These are phyloP conservation scores for Eretmochelys imbricata DNA, from an alignment of 2,113 vertebrate genomes.

Conservation along the genomic window DNA sequence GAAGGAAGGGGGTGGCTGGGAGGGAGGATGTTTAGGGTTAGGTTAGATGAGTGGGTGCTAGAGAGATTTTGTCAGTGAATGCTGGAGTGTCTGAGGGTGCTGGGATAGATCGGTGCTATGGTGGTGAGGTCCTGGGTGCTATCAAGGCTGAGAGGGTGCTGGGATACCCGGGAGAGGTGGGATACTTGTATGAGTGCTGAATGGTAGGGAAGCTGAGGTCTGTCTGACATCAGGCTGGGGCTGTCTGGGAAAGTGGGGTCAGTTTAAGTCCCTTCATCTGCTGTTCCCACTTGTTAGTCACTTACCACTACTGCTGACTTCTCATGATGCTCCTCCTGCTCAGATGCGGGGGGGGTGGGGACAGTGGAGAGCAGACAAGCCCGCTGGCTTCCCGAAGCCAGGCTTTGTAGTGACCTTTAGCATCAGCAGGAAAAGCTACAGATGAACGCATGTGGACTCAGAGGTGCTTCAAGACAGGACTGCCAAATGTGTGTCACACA, in stretches of 20 bases:
- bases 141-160: too few species aligned
- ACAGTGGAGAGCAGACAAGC: too few species aligned
- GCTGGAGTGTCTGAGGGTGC: not conserved
- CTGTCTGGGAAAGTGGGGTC: not conserved
- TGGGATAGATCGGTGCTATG: not conserved
- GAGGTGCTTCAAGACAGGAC: not conserved
- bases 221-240: not conserved
- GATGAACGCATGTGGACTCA: not conserved
- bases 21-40: rapidly evolving
- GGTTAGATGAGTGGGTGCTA: too few species aligned
- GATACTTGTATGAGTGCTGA: not conserved
- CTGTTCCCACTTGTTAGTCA: not conserved
- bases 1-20: not conserved
- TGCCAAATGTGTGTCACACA: not conserved
- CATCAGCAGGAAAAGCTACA: not conserved
- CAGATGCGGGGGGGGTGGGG: not conserved
- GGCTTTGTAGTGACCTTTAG: not conserved
- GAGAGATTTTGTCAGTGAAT: not conserved
- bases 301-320: not conserved
- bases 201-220: not conserved
- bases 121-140: too few species aligned
- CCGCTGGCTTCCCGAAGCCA: too few species aligned
- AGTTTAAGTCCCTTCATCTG: not conserved
- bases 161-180: not conserved
- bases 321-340: not conserved